Percentiles rank a stretch among this genome's conserved stretches.
These are phyloP conservation scores for Ageneiosus marmoratus DNA, from an alignment of 2,113 vertebrate genomes.

Conservation along the genomic window DNA sequence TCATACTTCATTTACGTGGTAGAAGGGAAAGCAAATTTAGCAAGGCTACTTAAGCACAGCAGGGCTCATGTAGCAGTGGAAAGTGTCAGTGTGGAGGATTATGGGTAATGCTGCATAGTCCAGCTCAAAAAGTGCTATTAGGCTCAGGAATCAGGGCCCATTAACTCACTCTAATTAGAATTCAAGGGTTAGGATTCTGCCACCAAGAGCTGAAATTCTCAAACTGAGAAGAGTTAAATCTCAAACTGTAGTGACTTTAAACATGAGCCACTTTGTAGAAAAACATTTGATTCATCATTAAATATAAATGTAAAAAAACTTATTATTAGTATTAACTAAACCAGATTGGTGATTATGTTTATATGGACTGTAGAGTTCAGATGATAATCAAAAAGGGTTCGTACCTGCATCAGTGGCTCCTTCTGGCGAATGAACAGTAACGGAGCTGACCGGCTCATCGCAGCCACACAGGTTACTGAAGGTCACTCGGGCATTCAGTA, in stretches of 20 bases:
- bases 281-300: no score
- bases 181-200: background rate
- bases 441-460: constrained; percentile 76
- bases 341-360: background rate
- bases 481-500: constrained; percentile 80
- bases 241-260: background rate
- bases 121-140: background rate
- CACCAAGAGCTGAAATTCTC: background rate
- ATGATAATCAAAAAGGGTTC: background rate
- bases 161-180: no score
- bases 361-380: background rate
- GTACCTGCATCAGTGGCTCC: constrained; percentile 65
- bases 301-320: background rate
- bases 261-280: background rate
- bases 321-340: background rate
- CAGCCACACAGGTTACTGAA: constrained; percentile 81
- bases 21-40: background rate
- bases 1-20: background rate
- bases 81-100: background rate
- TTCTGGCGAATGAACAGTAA: constrained; percentile 68
- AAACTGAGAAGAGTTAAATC: no score
- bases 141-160: background rate
- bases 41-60: background rate
- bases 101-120: background rate
- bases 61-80: background rate